Base-by-base conservation (phyloP, 2,888 invertebrate genomes). In the Lasioglossum marginatum region DNA sequence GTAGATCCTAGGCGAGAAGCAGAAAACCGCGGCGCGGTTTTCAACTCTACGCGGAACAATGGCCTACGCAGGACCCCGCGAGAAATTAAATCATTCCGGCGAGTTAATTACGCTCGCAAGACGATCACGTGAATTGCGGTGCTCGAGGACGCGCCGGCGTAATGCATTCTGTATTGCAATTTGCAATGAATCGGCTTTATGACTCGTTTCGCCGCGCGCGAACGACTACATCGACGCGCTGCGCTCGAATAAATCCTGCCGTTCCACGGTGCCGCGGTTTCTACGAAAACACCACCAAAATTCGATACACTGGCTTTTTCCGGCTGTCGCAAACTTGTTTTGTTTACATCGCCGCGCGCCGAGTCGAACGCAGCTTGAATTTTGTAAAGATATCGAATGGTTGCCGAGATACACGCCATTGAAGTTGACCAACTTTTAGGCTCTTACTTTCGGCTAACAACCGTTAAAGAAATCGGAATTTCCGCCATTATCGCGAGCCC, bases 61-160 rank as follows among this genome's bases (percentile, higher is more conserved):
- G n/a, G n/a, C 12, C n/a, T 4, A 12, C 57, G 52, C n/a, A 12
- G n/a, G 12, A n/a, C 4, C n/a, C n/a, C 3, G n/a, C 57, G 57
- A 57, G 57, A 57, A 57, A 57, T 57, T 57, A 57, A 57, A 57
- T 57, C 4, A 23, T 57, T 23, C n/a, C 57, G 57, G 57, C n/a
- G 57, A 57, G 57, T 57, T 12, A 57, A 57, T 57, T 57, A 57
- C n/a, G 57, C n/a, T 57, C 57, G 57, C 57, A 57, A n/a, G n/a
- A 57, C 12, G 57, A 57, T 57, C 10, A n/a, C 57, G n/a, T 57
- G 57, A n/a, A n/a, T n/a, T 12, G n/a, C n/a, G n/a, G n/a, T 12
- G 57, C 12, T 12, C n/a, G 57, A n/a, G 57, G 12, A 57, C 57
- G 1, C 57, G 4, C 57, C n/a, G 23, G 23, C n/a, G n/a, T n/a